Conservation (phyloP, 2,113 vertebrate genomes). For the Esox niger region DNA sequence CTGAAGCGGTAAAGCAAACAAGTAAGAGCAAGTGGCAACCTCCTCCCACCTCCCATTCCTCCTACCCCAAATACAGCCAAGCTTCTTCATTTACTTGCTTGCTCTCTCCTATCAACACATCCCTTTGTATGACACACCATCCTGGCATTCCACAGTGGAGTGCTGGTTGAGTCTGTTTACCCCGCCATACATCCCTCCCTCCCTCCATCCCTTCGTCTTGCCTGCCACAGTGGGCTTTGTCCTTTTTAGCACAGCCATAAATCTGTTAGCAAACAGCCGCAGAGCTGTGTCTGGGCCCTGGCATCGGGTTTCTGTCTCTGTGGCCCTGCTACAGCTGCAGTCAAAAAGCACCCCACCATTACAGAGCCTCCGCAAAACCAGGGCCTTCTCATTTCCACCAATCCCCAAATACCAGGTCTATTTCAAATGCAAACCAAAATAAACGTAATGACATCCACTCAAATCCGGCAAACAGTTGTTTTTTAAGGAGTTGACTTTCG, state of each 20-base stretch:
- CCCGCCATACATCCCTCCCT: slow-evolving; percentile 38
- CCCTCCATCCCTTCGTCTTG: slow-evolving; percentile 45
- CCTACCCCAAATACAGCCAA: neutral
- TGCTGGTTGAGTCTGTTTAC: slow-evolving; percentile 16
- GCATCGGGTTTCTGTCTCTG: slow-evolving; percentile 71
- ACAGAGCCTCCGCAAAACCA: slow-evolving; percentile 69
- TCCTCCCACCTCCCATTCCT: neutral
- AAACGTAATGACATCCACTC: slow-evolving; percentile 77
- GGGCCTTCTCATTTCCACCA: slow-evolving; percentile 55
- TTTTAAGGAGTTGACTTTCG: slow-evolving; percentile 52
- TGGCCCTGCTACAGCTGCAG: slow-evolving; percentile 64
- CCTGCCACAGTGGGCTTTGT: slow-evolving; percentile 10
- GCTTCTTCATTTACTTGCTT: neutral
- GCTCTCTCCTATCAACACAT: slow-evolving; percentile 44
- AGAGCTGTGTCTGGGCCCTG: slow-evolving; percentile 61
- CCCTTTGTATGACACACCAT: slow-evolving; percentile 39
- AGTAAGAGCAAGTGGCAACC: slow-evolving; percentile 16
- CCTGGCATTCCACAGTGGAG: slow-evolving; percentile 44
- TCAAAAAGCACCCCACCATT: slow-evolving; percentile 72
- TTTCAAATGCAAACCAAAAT: slow-evolving; percentile 78
- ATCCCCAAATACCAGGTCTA: slow-evolving; percentile 71
- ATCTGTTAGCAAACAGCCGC: slow-evolving; percentile 76
- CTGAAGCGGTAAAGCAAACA: slow-evolving; percentile 3
- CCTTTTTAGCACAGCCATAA: slow-evolving; percentile 67
- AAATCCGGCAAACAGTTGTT: slow-evolving; percentile 58